A percentile compares a stretch with the other conserved stretches of the same genome.
phyloP scores from a whole-genome alignment of 1,140 invertebrate species.

The Holotrichia oblita region DNA sequence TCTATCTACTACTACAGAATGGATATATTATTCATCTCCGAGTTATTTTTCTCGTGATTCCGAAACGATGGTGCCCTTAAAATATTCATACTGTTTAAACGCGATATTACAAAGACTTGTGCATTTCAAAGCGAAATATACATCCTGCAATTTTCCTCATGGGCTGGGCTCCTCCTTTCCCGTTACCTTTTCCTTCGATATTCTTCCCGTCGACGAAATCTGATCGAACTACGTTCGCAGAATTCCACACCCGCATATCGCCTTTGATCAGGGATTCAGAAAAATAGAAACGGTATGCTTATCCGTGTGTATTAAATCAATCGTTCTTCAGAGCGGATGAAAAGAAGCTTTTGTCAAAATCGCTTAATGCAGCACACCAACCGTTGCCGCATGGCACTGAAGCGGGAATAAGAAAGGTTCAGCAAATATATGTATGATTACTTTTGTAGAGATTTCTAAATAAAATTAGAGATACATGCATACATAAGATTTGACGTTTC shows the following conservation, averaged over 20 bases:
- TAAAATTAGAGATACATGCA: too few relatives aligned
- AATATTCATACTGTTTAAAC: slow-evolving; percentile 30
- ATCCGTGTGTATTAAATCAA: slow-evolving; percentile 29
- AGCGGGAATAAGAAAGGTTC: too few relatives aligned
- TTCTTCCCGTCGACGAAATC: background rate
- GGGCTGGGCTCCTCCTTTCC: background rate
- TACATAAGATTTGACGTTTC: too few relatives aligned
- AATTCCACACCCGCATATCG: background rate
- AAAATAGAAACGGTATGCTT: slow-evolving; percentile 31
- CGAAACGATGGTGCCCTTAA: background rate
- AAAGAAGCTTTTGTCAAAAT: slow-evolving; percentile 9
- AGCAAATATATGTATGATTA: too few relatives aligned
- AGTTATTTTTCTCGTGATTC: slow-evolving; percentile 13
- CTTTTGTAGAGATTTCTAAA: too few relatives aligned
- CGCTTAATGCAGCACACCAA: background rate
- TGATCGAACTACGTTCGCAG: background rate
- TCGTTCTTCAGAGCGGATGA: background rate
- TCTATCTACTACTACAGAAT: background rate
- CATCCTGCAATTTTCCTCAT: slow-evolving; percentile 8
- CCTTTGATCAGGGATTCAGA: slow-evolving; percentile 31
- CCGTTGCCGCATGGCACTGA: background rate
- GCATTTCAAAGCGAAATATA: slow-evolving; percentile 32
- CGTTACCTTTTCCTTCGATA: background rate
- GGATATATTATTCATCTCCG: slow-evolving; percentile 9
- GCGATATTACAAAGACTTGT: slow-evolving; percentile 19